phyloP scores from a whole-genome alignment of 1,140 invertebrate genomes.

The Berghia stephanieae region DNA sequence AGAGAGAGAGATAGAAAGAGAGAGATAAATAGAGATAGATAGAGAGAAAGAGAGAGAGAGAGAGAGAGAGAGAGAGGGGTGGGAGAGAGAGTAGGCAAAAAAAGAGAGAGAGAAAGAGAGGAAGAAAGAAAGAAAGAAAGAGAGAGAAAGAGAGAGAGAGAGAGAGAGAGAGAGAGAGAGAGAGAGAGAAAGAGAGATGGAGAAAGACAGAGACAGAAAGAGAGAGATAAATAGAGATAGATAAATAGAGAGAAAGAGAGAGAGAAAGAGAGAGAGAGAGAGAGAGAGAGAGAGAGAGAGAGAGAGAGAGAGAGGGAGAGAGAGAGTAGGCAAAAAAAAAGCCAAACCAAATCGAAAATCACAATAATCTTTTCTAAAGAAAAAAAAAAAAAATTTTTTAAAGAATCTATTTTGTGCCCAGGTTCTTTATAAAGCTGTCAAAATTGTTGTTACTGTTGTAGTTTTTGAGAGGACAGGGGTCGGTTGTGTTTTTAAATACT shows the following conservation, averaged over 20 bases:
- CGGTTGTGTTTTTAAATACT: too few relatives aligned
- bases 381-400: too few relatives aligned
- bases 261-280: background rate
- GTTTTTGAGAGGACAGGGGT: too few relatives aligned
- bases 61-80: constrained; percentile 10
- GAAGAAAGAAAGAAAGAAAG: background rate
- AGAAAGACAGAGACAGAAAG: constrained; percentile 1
- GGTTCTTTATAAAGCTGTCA: too few relatives aligned
- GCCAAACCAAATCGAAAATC: too few relatives aligned
- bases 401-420: too few relatives aligned
- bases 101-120: constrained; percentile 17
- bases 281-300: constrained; percentile 22
- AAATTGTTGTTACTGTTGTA: too few relatives aligned
- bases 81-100: background rate
- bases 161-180: constrained; percentile 16
- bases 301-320: constrained; percentile 17
- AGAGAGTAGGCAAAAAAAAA: background rate
- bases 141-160: constrained; percentile 21
- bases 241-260: background rate
- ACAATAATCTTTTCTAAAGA: too few relatives aligned
- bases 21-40: too few relatives aligned
- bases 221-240: background rate
- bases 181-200: constrained; percentile 3
- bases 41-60: background rate
- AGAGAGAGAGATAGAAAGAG: too few relatives aligned